Base-by-base conservation (phyloP, 2,113 vertebrate species). In the Ceyx cyanopectus region DNA sequence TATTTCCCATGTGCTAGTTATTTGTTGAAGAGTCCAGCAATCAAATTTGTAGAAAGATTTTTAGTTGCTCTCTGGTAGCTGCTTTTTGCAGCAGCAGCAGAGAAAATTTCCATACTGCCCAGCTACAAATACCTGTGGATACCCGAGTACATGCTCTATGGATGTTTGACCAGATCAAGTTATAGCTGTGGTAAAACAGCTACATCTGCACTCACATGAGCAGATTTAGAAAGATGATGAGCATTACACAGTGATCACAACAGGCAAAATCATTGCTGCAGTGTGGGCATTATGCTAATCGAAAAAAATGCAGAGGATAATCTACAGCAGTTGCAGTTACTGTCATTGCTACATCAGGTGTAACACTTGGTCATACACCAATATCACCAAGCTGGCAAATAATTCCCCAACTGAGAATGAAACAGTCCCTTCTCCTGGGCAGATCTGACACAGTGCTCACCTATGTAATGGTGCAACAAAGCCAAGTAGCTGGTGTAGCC, bases 101-200 rank as follows among this genome's bases (percentile, higher is more conserved):
- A 37, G 48, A 29, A 18, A 21, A 22, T 46, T 63, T 50, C 68
- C 48, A 27, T 4, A 16, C 81, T 67, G 46, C 70, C 41, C 24
- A 1, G 9, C 67, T 70, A 43, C 46, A 61, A 3, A 27, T 22
- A 63, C 43, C 46, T 27, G 32, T 12, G 63, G 60, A 12, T 10
- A 69, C 16, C 54, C 5, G 40, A 60, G 41, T 1, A 24, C 7
- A 30, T 0, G 2, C 48, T 30, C 7, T 5, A 10, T 2, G n/a
- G 60, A 54, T 91, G 40, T 41, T 75, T 14, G 54, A 57, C 60
- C 14, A 72, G 80, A 70, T 56, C 14, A 74, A 91, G 30, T 40
- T 32, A 65, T 1, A 85, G 63, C 54, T 21, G 68, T 20, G 65
- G 65, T 50, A 53, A 83, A 84, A 63, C 3, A 12, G 27, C 40